Evolutionary conservation across 2,888 invertebrate genomes (phyloP), one percentile per base, ranked within the genome.

Genomic region (Anodontia alba): DNA sequence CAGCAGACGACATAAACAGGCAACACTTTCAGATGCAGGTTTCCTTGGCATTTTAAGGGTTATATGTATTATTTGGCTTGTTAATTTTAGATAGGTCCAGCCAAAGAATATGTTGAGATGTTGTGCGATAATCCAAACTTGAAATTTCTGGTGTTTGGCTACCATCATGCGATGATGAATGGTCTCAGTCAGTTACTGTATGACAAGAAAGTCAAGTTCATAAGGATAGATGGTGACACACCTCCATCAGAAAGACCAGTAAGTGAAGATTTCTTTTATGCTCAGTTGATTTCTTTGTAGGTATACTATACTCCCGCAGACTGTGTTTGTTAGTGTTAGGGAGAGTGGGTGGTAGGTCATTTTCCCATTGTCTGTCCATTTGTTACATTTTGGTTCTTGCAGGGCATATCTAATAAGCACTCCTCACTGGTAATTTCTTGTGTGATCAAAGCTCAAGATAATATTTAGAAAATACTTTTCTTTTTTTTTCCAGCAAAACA

Each of bases 111-210:
- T 80, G 80, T 93, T 1, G 90, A 91, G 76, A 92, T 93, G 92
- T 73, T 93, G 77, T 91, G 92, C 89, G 91, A 93, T 46, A 92
- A 92, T 76, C 81, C 87, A 0, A 87, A 86, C 23, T 83, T 92
- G 31, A 94, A 94, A 89, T 91, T 94, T 75, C 89, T 94, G 51
- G 90, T 94, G 67, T 94, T 94, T 88, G 93, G 93, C n/a, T 92
- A 93, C 80, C 93, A 93, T 76, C 92, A 91, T 57, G 83, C 83
- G 49, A 94, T 94, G 94, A 91, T 93, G 91, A 91, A 94, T 81
- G 92, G 91, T 29, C 83, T 94, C 46, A 86, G 88, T 67, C 91
- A 93, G 83, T 89, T 90, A 0, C 83, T 94, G 62, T 88, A 89
- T 76, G 91, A 92, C 54, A 88, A 88, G 66, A 89, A 91, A 8